Percentiles rank a stretch among this genome's conserved stretches.
Conservation (phyloP, 2,797 vertebrate species). For the Aplochiton taeniatus region DNA sequence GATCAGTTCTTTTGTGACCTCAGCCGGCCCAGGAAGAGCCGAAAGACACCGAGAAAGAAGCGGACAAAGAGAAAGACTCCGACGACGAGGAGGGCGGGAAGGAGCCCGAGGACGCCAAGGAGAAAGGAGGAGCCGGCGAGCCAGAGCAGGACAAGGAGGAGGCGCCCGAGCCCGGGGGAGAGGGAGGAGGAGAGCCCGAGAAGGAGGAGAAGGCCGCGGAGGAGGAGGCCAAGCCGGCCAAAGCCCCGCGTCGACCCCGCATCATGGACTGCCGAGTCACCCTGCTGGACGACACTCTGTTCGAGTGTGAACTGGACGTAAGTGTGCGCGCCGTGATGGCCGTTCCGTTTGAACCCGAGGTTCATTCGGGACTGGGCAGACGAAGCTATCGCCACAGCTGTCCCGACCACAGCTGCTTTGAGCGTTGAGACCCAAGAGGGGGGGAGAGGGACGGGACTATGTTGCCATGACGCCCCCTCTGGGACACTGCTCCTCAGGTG, state of each 20-base stretch:
- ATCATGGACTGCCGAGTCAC: slow-evolving; percentile 90
- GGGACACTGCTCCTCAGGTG: neutral
- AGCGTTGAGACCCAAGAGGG: neutral
- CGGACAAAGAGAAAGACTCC: slow-evolving; percentile 65
- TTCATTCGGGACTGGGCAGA: neutral
- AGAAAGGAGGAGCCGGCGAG: slow-evolving; percentile 72
- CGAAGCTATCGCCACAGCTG: neutral
- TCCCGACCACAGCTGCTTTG: neutral
- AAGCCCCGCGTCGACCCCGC: slow-evolving; percentile 77
- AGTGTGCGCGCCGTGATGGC: no score
- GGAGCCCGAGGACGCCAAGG: slow-evolving; percentile 66
- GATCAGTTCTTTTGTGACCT: neutral
- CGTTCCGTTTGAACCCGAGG: neutral
- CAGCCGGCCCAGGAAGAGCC: slow-evolving; percentile 82
- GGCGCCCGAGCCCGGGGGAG: slow-evolving; percentile 54
- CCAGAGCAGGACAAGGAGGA: slow-evolving; percentile 72
- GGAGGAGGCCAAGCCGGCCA: slow-evolving; percentile 78
- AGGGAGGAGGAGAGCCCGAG: slow-evolving; percentile 58
- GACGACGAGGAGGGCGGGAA: slow-evolving; percentile 59
- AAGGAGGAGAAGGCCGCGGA: slow-evolving; percentile 67
- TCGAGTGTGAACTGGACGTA: slow-evolving; percentile 92
- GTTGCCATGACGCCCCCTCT: neutral
- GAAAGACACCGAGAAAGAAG: slow-evolving; percentile 47
- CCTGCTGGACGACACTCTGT: slow-evolving; percentile 90
- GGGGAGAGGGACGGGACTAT: no score